Base-by-base conservation (phyloP, 2,797 vertebrate species). In the Enteromius fasciolatus region DNA sequence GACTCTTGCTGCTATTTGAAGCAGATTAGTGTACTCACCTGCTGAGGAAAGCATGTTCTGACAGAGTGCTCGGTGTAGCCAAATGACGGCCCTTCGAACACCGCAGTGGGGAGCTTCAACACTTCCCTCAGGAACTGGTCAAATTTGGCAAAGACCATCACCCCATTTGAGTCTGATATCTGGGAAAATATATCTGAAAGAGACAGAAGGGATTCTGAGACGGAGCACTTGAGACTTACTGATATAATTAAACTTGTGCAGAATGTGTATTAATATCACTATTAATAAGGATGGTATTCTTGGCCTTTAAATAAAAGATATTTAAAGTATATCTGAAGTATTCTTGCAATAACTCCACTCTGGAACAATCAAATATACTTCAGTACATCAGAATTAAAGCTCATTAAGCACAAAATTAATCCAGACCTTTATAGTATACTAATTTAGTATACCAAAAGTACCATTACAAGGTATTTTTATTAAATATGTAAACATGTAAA, bases 71-170 rank as follows among this genome's bases (percentile, higher is more conserved):
- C 98, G 0, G 95, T 99, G 93, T 99, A 99, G 2, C 98, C 97
- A 5, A 99, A 99, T 0, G 98, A 99, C 0, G 98, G 98, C 0
- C 98, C 98, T 91, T 99, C 98, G 9, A 99, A 99, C 85, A 99
- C 97, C 0, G 98, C 97, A 0, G 97, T 98, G 1, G 98, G 98
- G 7, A 99, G 95, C 76, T 97, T 98, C 79, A 99, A 93, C 28
- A 97, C 97, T 84, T 99, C 98, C 80, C 94, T 90, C 66, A 99
- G 91, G 82, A 99, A 97, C 93, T 99, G 98, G 78, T 99, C 97
- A 39, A 99, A 97, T 93, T 97, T 99, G 25, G 93, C 91, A 84
- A 97, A 97, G 68, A 97, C 91, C 97, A 99, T 94, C 82, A 96
- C 90, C 63, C 97, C 97, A 4, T 89, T 95, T 41, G 96, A 97